These are phyloP conservation scores for Lasiommata megera DNA, from an alignment of 2,888 invertebrate species.

Conservation along the genomic window DNA sequence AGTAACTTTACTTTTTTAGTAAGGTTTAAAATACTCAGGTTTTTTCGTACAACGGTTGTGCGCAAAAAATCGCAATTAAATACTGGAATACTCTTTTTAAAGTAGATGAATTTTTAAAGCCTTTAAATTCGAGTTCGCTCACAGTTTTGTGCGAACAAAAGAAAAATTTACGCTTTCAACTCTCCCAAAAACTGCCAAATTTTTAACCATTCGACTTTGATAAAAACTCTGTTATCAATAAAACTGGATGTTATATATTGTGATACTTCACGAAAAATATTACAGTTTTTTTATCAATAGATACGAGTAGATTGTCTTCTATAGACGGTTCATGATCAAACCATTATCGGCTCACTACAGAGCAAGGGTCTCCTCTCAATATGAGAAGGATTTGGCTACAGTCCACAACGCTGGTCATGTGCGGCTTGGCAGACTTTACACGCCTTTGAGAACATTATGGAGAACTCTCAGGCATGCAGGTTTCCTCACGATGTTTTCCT, in stretches of 20 bases:
- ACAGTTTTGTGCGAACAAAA: conserved; percentile 25
- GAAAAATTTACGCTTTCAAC: conserved; percentile 22
- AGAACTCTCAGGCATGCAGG: too few species aligned
- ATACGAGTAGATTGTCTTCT: too few species aligned
- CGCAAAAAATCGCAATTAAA: conserved; percentile 8
- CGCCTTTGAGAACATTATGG: too few species aligned
- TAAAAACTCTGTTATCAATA: conserved; percentile 3
- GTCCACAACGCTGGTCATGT: too few species aligned
- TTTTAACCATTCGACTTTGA: conserved; percentile 3
- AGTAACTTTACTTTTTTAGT: background rate
- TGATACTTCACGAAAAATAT: too few species aligned
- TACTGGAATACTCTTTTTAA: conserved; percentile 13
- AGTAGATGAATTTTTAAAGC: conserved; percentile 26
- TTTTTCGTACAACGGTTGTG: background rate
- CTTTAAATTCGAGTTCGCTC: conserved; percentile 25
- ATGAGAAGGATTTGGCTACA: too few species aligned
- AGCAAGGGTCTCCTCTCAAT: too few species aligned
- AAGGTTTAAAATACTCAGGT: conserved; percentile 3
- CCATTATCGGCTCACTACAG: too few species aligned
- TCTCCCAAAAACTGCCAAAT: conserved; percentile 13
- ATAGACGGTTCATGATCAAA: too few species aligned
- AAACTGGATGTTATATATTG: background rate
- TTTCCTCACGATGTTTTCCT: too few species aligned
- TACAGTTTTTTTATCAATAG: too few species aligned
- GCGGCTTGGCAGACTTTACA: too few species aligned